phyloP scores from a whole-genome alignment of 1,140 invertebrate genomes.

The Aphidius ervi region DNA sequence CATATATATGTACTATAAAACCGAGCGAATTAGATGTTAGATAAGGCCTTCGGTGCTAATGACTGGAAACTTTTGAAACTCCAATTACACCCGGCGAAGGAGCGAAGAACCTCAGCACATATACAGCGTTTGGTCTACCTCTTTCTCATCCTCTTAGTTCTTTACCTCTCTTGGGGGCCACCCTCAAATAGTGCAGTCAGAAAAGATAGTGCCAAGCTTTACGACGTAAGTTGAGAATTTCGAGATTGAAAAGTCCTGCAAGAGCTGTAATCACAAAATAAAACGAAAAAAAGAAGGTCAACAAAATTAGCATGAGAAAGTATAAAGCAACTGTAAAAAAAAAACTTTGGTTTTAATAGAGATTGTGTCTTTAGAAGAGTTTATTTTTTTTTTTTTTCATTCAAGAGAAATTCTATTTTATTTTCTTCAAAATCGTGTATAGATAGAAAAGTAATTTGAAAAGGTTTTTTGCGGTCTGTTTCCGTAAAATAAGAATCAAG shows the following conservation, averaged over 20 bases:
- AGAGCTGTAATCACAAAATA: constrained; percentile 10
- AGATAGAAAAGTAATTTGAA: constrained; percentile 20
- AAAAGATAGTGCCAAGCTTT: constrained; percentile 9
- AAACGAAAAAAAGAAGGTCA: constrained; percentile 1
- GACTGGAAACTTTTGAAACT: constrained; percentile 30
- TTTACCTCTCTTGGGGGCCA: constrained; percentile 5
- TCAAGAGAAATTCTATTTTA: not conserved
- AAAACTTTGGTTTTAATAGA: not conserved
- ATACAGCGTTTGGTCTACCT: not conserved
- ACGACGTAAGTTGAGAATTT: not conserved
- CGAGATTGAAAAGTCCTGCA: constrained; percentile 27
- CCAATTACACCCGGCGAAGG: constrained; percentile 25
- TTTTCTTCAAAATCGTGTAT: not conserved
- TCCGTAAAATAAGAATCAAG: not conserved
- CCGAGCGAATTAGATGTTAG: constrained; percentile 27
- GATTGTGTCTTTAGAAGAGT: not conserved
- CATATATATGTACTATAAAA: too few species aligned
- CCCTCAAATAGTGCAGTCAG: constrained; percentile 3
- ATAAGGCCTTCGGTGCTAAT: constrained; percentile 27
- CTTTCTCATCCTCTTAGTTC: not conserved
- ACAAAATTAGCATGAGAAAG: too few species aligned
- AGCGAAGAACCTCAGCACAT: constrained; percentile 3
- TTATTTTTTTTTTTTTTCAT: constrained; percentile 3
- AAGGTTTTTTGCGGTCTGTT: constrained; percentile 13
- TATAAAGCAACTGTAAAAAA: too few species aligned